Conservation (phyloP, 2,888 invertebrate genomes). For the Augochlorella aurata region DNA sequence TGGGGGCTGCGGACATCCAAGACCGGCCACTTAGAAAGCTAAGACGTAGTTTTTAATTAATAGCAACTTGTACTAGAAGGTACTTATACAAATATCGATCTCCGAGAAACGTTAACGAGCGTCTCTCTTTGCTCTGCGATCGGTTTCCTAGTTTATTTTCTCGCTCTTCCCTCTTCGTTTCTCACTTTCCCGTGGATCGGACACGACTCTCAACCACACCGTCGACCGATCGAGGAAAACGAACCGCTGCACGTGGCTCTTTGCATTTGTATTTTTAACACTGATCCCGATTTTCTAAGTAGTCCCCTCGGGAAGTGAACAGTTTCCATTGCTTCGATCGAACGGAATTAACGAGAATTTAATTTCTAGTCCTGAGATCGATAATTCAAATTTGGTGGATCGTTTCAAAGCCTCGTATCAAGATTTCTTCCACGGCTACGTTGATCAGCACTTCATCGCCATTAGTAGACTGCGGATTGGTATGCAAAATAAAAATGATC, state of each 20-base stretch:
- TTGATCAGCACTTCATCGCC: too few species aligned
- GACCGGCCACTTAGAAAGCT: slow-evolving; percentile 51
- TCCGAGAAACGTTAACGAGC: slow-evolving; percentile 49
- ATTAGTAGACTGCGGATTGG: too few species aligned
- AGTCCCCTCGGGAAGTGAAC: background rate
- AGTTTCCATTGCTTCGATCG: background rate
- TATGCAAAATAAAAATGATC: too few species aligned
- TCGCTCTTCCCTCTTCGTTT: background rate
- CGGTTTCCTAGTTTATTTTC: background rate
- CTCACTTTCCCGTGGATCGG: slow-evolving; percentile 8
- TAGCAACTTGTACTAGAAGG: slow-evolving; percentile 62
- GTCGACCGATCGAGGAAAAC: background rate
- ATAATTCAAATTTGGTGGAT: too few species aligned
- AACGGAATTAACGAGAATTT: background rate
- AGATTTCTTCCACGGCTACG: too few species aligned
- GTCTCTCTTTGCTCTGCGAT: slow-evolving; percentile 16
- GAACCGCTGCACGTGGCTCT: background rate
- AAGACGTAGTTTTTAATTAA: slow-evolving; percentile 51
- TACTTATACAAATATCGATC: slow-evolving; percentile 52
- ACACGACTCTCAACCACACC: background rate
- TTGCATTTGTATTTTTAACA: background rate
- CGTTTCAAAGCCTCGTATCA: too few species aligned
- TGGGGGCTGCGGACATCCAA: slow-evolving; percentile 50
- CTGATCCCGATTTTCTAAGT: background rate
- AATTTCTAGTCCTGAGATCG: too few species aligned